Conservation (phyloP, 2,113 vertebrate species). For the Spermophilus dauricus region DNA sequence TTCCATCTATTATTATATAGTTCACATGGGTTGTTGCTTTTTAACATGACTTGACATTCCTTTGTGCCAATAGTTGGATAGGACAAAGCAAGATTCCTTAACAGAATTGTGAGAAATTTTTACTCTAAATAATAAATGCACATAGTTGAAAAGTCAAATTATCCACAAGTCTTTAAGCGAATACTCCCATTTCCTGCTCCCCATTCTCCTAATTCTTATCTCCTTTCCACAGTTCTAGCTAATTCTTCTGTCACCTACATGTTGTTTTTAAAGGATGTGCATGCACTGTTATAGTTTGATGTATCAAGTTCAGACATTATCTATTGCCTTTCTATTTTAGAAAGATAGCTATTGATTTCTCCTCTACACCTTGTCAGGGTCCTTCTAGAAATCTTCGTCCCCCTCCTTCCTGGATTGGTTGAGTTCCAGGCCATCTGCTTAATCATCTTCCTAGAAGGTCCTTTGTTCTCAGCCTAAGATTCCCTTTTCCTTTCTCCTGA, state of each 20-base stretch:
- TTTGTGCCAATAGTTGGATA: neutral
- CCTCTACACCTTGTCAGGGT: neutral
- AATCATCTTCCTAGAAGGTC: neutral
- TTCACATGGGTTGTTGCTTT: neutral
- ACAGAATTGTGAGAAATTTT: neutral
- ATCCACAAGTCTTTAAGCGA: neutral
- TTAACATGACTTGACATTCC: neutral
- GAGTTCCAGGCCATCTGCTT: neutral
- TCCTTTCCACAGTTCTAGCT: neutral
- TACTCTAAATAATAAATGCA: conserved; percentile 21
- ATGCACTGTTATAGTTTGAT: neutral
- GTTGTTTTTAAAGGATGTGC: neutral
- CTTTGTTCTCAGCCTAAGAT: neutral
- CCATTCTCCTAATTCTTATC: neutral
- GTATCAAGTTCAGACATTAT: neutral
- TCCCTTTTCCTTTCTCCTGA: neutral
- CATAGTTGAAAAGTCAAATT: neutral
- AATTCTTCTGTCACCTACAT: neutral
- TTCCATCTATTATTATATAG: neutral
- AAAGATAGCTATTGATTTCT: neutral
- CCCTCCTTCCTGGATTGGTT: neutral
- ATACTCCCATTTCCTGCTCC: neutral
- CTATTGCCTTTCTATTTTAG: conserved; percentile 2
- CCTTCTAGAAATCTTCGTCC: neutral
- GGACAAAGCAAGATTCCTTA: conserved; percentile 1